These are phyloP conservation scores for Craterocephalus amniculus DNA, from an alignment of 2,797 vertebrate species.

Conservation along the genomic window DNA sequence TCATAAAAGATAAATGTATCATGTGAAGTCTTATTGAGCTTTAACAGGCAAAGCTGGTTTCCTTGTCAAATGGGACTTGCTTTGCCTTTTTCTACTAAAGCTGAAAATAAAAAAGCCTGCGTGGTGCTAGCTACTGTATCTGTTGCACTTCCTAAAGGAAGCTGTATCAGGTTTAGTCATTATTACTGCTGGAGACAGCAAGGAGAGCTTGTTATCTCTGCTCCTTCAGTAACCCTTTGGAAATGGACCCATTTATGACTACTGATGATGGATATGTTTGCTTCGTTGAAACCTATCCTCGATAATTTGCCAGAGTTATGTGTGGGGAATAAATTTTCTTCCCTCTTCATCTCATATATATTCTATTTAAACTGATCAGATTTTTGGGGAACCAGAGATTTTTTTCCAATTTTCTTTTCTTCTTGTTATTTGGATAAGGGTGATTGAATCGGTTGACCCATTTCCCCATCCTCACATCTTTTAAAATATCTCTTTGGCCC, in stretches of 20 bases:
- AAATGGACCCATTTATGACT: slow-evolving; percentile 53
- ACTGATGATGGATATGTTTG: slow-evolving; percentile 24
- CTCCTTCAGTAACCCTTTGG: too few species aligned
- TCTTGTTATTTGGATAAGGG: background rate
- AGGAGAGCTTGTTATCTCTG: slow-evolving; percentile 65
- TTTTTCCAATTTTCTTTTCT: too few species aligned
- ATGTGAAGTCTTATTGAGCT: slow-evolving; percentile 38
- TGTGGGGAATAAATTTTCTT: background rate
- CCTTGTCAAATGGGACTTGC: slow-evolving; percentile 59
- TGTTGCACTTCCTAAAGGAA: slow-evolving; percentile 32
- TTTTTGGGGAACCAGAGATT: background rate
- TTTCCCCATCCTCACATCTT: background rate
- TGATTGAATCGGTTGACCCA: background rate
- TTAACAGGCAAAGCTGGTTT: slow-evolving; percentile 51
- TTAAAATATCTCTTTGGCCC: background rate
- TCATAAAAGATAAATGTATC: slow-evolving; percentile 59
- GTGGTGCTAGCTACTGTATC: slow-evolving; percentile 28
- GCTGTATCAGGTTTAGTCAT: slow-evolving; percentile 51
- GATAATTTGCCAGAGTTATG: slow-evolving; percentile 2
- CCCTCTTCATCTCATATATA: background rate
- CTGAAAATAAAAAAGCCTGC: slow-evolving; percentile 40
- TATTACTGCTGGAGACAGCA: slow-evolving; percentile 50
- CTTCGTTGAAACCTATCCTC: slow-evolving; percentile 29
- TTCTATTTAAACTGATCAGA: background rate
- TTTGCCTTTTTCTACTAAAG: slow-evolving; percentile 46